phyloP scores from a whole-genome alignment of 1,140 invertebrate species.

The Heliconius hermathena region DNA sequence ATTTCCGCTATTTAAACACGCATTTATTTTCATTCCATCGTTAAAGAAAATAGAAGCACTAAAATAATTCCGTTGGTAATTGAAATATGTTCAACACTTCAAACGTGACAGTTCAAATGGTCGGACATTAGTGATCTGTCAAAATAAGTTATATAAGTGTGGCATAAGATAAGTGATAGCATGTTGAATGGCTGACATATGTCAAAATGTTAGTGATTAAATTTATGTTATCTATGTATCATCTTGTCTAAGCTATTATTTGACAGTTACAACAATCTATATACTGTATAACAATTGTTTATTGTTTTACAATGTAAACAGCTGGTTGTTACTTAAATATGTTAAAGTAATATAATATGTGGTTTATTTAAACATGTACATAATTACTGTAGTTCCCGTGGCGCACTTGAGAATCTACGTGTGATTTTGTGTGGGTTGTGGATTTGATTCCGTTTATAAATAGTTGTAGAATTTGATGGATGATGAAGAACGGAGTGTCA shows the following conservation, averaged over 20 bases:
- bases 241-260: not conserved
- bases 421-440: no score
- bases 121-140: constrained; percentile 17
- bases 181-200: not conserved
- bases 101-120: constrained; percentile 4
- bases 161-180: constrained; percentile 20
- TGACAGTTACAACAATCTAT: not conserved
- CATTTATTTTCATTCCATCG: not conserved
- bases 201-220: constrained; percentile 10
- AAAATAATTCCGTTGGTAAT: not conserved
- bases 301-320: not conserved
- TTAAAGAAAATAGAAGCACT: not conserved
- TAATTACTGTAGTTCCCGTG: no score
- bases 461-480: no score
- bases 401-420: no score
- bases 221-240: constrained; percentile 7
- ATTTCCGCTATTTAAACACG: not conserved
- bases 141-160: constrained; percentile 7
- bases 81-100: constrained; percentile 15
- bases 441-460: no score
- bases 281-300: not conserved
- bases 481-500: no score
- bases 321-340: no score
- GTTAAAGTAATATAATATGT: no score
- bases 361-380: not conserved